Conservation (phyloP, 2,797 vertebrate species). For the Thripadectes ignobilis region DNA sequence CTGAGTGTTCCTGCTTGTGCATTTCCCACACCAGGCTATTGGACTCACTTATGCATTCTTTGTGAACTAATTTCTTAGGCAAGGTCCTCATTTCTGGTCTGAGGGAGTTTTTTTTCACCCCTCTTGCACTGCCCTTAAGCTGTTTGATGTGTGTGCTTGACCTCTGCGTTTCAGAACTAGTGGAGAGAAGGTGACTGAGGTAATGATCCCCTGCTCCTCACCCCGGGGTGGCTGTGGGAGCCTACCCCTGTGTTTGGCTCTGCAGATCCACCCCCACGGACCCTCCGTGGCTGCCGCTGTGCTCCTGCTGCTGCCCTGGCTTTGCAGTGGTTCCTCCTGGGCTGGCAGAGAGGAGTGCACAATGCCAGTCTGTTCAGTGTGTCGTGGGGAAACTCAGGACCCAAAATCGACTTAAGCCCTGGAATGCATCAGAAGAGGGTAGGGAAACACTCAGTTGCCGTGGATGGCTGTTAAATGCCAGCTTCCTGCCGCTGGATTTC, state of each 20-base stretch:
- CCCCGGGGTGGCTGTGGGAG: accelerated
- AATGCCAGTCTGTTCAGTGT: not conserved
- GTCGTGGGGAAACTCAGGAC: not conserved
- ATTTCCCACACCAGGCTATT: accelerated
- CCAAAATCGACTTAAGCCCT: not conserved
- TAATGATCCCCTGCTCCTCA: not conserved
- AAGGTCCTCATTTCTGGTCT: not conserved
- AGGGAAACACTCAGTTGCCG: not conserved
- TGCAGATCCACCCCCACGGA: not conserved
- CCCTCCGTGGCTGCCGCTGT: not conserved
- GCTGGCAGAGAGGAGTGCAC: not conserved
- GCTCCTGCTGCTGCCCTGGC: not conserved
- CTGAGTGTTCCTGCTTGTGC: not conserved
- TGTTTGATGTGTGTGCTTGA: not conserved
- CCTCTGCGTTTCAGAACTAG: not conserved
- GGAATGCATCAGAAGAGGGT: not conserved
- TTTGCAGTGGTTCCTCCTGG: not conserved
- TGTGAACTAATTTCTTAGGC: not conserved
- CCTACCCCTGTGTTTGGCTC: not conserved
- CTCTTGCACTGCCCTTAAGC: not conserved
- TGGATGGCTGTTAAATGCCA: not conserved
- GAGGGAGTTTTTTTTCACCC: accelerated
- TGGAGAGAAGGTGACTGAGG: not conserved
- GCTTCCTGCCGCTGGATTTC: not conserved
- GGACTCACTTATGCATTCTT: not conserved